These are phyloP conservation scores for Macquaria ambigua DNA, from an alignment of 2,113 vertebrate species.

Conservation along the genomic window DNA sequence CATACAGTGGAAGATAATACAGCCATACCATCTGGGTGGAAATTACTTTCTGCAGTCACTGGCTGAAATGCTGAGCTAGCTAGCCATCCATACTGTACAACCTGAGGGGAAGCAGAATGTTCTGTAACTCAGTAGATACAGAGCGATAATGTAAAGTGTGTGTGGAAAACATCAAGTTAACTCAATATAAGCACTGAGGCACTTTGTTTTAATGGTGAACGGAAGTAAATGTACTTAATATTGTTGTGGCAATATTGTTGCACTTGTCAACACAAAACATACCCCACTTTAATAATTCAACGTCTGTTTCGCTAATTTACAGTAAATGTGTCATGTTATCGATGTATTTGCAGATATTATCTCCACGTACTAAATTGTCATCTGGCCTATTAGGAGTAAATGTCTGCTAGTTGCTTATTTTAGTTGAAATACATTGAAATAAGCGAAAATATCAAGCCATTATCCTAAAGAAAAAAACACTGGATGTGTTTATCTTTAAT, in stretches of 20 bases:
- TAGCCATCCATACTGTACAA: slow-evolving; percentile 47
- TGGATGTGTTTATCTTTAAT: background rate
- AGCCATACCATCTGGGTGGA: slow-evolving; percentile 56
- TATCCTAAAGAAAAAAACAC: background rate
- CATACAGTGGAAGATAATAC: slow-evolving; percentile 37
- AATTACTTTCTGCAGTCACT: slow-evolving; percentile 51
- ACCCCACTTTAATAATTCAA: background rate
- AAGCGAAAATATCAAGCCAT: background rate
- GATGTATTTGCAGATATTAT: background rate
- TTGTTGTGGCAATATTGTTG: background rate
- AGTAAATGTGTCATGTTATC: background rate
- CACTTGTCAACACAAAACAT: background rate
- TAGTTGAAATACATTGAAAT: background rate
- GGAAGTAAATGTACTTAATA: slow-evolving; percentile 11
- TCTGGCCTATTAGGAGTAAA: background rate
- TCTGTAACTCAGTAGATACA: slow-evolving; percentile 27
- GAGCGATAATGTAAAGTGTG: slow-evolving; percentile 12
- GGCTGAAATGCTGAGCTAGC: slow-evolving; percentile 54
- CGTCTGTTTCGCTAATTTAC: background rate
- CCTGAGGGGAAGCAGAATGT: slow-evolving; percentile 51
- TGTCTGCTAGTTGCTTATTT: background rate
- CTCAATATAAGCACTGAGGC: background rate
- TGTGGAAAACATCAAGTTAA: background rate
- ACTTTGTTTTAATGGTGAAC: background rate
- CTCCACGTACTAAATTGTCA: background rate